Base-by-base conservation (phyloP, 2,888 invertebrate species). In the Heteropelma amictum region DNA sequence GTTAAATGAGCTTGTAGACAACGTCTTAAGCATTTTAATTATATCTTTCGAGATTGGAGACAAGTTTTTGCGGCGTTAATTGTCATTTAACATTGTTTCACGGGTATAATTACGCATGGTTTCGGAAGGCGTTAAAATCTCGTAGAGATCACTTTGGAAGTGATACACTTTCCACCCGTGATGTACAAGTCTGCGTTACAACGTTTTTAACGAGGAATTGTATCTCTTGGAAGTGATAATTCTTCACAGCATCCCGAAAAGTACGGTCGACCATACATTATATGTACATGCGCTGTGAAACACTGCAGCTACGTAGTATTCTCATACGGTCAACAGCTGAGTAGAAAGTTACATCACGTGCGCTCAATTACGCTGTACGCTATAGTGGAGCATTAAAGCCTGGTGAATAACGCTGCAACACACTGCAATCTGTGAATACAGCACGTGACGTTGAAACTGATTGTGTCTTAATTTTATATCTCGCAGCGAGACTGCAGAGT, bases 301-400 rank as follows among this genome's bases (percentile, higher is more conserved):
- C 17, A 49, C 17, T 19, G 28, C 12, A 56, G 28, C n/a, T 14
- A 58, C 49, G 47, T 63, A 63, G 23, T 38, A 49, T 14, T 63
- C 26, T 35, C 28, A 38, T 23, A 3, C n/a, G 53, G 47, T 26
- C 10, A 58, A 30, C 49, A 56, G 68, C 51, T 58, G 68, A 73
- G 68, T 73, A 58, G 51, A 73, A 69, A 73, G 69, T 64, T 69
- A 51, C 49, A 58, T 47, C 69, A 73, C 64, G 69, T 58, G 63
- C 51, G 51, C 38, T 14, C 58, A 33, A 73, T 53, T 63, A 49
- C 58, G n/a, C 33, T 47, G 21, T 49, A 49, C 30, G 12, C 45
- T 40, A 42, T 23, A 70, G 53, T 53, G 33, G 67, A 67, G 42
- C n/a, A 28, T 23, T 53, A 28, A 26, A 51, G 21, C 12, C 19